These are phyloP conservation scores for Diceros bicornis DNA, from an alignment of 2,797 vertebrate genomes.

Conservation along the genomic window DNA sequence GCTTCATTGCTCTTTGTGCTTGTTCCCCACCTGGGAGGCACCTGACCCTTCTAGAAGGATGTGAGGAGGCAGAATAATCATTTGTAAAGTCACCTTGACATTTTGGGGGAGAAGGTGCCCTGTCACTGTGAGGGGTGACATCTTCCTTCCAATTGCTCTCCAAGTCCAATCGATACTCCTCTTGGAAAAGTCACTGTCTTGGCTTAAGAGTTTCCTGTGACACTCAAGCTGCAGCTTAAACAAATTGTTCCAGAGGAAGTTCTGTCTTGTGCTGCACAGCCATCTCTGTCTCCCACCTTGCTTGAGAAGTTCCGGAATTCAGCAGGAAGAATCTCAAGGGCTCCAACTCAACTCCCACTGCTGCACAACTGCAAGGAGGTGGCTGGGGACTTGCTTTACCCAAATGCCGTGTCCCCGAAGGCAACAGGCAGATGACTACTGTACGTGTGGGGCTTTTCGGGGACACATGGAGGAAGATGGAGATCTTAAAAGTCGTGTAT, in stretches of 20 bases:
- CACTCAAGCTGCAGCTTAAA: neutral
- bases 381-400: neutral
- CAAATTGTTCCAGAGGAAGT: neutral
- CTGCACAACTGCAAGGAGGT: neutral
- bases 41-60: neutral
- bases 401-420: neutral
- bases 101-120: neutral
- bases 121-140: accelerated
- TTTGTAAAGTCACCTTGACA: neutral
- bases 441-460: neutral
- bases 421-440: neutral
- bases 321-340: neutral
- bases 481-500: neutral
- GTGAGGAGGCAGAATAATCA: neutral
- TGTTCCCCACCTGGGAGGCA: neutral
- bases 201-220: accelerated
- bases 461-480: neutral
- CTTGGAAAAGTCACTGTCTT: neutral
- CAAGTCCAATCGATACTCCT: accelerated
- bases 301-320: neutral
- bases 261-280: neutral
- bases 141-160: neutral
- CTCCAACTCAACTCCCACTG: accelerated
- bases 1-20: neutral
- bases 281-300: neutral